Evolutionary conservation across 2,888 invertebrate genomes (phyloP).

Genomic region (Sphinx pinastri): DNA sequence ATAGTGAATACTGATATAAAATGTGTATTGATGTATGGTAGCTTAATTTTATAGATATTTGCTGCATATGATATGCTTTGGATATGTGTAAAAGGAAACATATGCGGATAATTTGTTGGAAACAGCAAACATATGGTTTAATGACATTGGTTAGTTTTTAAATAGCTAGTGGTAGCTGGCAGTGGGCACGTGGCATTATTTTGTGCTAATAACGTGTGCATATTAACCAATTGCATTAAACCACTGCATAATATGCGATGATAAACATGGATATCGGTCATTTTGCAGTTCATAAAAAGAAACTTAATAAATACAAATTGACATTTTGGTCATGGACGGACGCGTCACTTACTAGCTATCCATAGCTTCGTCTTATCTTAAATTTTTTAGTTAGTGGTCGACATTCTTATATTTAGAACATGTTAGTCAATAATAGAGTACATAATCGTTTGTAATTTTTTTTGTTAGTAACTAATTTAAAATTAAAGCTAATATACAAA

Average conservation of each 20-base stretch:
- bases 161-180: slow-evolving; percentile 3
- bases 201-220: not conserved
- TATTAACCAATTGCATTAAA: slow-evolving; percentile 3
- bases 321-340: slow-evolving; percentile 16
- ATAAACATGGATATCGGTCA: slow-evolving; percentile 1
- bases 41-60: not conserved
- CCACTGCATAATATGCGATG: not conserved
- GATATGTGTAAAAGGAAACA: not conserved
- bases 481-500: not conserved
- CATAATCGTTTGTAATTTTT: not conserved
- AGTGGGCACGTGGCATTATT: not conserved
- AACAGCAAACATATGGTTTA: not conserved
- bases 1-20: slow-evolving; percentile 9
- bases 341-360: not conserved
- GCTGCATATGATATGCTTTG: slow-evolving; percentile 12
- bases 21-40: not conserved
- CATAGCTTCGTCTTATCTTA: not conserved
- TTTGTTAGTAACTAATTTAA: not conserved
- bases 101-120: not conserved
- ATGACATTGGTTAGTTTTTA: not conserved
- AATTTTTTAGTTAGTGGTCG: not conserved
- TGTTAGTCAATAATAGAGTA: not conserved
- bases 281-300: slow-evolving; percentile 5
- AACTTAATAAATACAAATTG: not conserved
- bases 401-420: not conserved